Evolutionary conservation across 2,888 invertebrate species (phyloP).

Genomic region (Lasiommata megera): DNA sequence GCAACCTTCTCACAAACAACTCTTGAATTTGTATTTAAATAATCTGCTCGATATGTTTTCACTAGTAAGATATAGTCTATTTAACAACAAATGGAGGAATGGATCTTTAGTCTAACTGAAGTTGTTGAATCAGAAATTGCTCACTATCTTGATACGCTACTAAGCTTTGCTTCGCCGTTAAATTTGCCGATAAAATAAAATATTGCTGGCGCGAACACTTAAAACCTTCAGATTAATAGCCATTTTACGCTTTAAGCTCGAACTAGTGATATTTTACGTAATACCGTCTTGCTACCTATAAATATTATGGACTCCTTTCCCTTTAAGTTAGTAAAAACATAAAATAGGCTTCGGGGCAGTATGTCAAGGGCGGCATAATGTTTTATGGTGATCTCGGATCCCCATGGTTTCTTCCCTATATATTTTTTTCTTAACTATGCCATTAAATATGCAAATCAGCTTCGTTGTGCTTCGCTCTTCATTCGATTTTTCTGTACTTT

Average conservation of each 20-base stretch:
- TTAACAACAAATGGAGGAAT: no score
- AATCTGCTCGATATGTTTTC: neutral
- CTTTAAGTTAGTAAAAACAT: neutral
- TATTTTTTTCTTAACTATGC: neutral
- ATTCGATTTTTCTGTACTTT: neutral
- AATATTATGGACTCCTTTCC: neutral
- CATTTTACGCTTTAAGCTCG: neutral
- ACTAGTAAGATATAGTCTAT: no score
- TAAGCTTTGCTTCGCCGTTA: neutral
- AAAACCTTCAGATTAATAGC: neutral
- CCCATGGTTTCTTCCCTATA: neutral
- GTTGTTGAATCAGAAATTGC: neutral
- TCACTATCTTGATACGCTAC: neutral
- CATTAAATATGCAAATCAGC: conserved; percentile 3
- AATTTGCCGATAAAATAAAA: neutral
- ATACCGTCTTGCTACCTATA: neutral
- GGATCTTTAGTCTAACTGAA: neutral
- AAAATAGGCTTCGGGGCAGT: neutral
- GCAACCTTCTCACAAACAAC: no score
- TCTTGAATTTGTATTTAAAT: no score
- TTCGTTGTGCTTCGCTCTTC: neutral
- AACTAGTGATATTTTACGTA: neutral
- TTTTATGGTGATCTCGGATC: conserved; percentile 3
- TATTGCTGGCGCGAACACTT: neutral
- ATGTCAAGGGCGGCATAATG: conserved; percentile 5